These are phyloP conservation scores for Hirundo rustica DNA, from an alignment of 2,797 vertebrate genomes.

Conservation along the genomic window DNA sequence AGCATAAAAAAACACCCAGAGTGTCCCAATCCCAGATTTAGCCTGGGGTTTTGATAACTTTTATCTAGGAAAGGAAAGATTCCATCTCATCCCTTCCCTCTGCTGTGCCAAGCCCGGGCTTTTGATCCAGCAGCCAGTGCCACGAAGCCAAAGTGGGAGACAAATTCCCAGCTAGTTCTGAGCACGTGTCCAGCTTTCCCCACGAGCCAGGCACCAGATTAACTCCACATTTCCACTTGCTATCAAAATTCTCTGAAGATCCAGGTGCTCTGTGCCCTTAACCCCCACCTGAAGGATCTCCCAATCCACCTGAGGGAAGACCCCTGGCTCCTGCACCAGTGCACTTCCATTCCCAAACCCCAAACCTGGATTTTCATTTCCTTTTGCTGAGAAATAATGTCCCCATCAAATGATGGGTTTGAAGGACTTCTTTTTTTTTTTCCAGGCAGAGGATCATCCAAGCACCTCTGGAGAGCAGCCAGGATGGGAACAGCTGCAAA, in stretches of 20 bases:
- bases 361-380: not conserved
- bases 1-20: not conserved
- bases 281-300: not conserved
- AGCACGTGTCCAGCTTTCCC: not conserved
- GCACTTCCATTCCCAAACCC: not conserved
- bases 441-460: not conserved
- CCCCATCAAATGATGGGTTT: not conserved
- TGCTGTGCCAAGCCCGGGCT: not conserved
- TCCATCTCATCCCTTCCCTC: not conserved
- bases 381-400: not conserved
- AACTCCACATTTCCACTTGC: not conserved
- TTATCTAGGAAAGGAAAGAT: not conserved
- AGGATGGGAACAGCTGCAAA: constrained; percentile 39
- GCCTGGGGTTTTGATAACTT: not conserved
- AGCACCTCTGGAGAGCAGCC: constrained; percentile 10
- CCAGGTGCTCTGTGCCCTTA: not conserved
- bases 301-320: not conserved
- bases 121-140: not conserved
- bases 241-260: not conserved
- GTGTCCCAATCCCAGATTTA: not conserved
- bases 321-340: not conserved
- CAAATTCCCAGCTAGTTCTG: not conserved
- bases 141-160: not conserved
- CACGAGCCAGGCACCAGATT: not conserved
- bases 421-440: not conserved